Evolutionary conservation across 2,113 vertebrate species (phyloP).

Genomic region (Ophthalmolycus amberensis): DNA sequence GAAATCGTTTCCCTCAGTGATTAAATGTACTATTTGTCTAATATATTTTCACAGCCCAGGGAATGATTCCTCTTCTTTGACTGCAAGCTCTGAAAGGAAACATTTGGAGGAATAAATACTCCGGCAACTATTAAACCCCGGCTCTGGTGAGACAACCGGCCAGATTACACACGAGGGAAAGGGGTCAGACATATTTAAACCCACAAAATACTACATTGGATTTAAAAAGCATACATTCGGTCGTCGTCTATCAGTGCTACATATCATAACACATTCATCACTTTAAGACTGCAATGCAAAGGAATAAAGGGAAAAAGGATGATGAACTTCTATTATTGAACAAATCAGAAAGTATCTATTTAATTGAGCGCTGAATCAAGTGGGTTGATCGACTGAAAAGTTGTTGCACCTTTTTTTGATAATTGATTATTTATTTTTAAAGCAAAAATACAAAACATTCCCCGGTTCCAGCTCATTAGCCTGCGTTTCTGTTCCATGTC

Average conservation of each 20-base stretch:
- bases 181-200: not conserved
- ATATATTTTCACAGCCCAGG: slow-evolving; percentile 23
- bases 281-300: slow-evolving; percentile 12
- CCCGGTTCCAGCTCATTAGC: not conserved
- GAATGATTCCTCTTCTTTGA: slow-evolving; percentile 33
- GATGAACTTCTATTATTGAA: not conserved
- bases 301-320: not conserved
- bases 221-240: not conserved
- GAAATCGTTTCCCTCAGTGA: slow-evolving; percentile 8
- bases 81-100: slow-evolving; percentile 6
- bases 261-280: not conserved
- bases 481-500: not conserved
- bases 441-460: not conserved
- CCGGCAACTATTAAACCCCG: not conserved
- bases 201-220: not conserved
- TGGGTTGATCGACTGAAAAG: not conserved
- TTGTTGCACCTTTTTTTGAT: not conserved
- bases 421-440: not conserved
- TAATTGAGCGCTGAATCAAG: not conserved
- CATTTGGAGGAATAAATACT: slow-evolving; percentile 10
- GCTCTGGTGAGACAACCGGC: not conserved
- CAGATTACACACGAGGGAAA: not conserved
- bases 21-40: slow-evolving; percentile 21
- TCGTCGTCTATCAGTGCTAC: not conserved
- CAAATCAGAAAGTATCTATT: not conserved